These are phyloP conservation scores for Atrichornis clamosus DNA, from an alignment of 2,113 vertebrate species.

Conservation along the genomic window DNA sequence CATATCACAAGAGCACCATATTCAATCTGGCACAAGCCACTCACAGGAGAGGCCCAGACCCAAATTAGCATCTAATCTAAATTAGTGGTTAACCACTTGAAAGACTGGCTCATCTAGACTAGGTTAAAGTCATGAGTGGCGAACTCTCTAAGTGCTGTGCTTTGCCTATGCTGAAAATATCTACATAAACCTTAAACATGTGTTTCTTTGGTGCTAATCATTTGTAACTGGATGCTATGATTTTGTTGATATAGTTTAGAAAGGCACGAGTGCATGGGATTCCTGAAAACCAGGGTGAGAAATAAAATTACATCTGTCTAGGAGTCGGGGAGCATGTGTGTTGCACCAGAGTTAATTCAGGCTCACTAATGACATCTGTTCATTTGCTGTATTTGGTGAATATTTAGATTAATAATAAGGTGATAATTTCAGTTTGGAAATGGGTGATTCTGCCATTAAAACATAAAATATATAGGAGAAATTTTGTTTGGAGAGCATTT, in stretches of 20 bases:
- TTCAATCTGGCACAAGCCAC: constrained; percentile 4
- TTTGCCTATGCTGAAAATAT: background rate
- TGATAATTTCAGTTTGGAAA: background rate
- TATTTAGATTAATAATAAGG: background rate
- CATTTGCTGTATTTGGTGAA: background rate
- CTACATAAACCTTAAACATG: background rate
- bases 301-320: background rate
- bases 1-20: background rate
- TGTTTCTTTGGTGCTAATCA: background rate
- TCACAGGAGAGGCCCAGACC: background rate
- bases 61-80: constrained; percentile 24
- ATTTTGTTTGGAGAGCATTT: background rate
- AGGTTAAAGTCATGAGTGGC: background rate
- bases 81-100: background rate
- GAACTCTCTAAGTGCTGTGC: background rate
- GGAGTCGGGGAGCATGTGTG: accelerated
- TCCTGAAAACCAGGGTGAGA: background rate
- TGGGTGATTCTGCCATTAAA: background rate
- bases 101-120: background rate
- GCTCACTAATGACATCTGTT: background rate
- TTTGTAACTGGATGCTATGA: background rate
- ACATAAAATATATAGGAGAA: background rate
- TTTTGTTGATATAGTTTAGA: background rate
- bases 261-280: background rate
- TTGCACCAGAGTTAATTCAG: background rate